Evolutionary conservation across 2,888 invertebrate genomes (phyloP).

Genomic region (Clostera curtula): DNA sequence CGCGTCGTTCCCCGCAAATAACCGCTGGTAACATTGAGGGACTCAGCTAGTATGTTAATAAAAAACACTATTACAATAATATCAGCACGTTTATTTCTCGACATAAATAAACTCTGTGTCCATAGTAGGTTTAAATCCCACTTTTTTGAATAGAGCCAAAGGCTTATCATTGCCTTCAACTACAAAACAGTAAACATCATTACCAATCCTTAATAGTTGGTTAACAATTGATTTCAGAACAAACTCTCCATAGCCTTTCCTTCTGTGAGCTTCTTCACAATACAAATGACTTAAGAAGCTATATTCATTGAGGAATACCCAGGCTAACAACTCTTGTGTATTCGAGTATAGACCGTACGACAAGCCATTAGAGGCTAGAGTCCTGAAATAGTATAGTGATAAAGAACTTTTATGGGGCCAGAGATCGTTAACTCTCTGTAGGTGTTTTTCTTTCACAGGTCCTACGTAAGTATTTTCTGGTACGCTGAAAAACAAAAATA

Average conservation of each 20-base stretch:
- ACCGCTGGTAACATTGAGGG: too few species aligned
- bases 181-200: constrained; percentile 12
- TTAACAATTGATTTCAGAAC: constrained; percentile 12
- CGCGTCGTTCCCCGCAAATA: too few species aligned
- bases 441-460: constrained; percentile 4
- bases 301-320: constrained; percentile 17
- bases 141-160: constrained; percentile 8
- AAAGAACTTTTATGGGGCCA: constrained; percentile 7
- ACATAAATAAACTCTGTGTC: constrained; percentile 2
- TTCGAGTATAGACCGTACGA: constrained; percentile 10
- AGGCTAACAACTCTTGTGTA: constrained; percentile 9
- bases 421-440: constrained; percentile 6
- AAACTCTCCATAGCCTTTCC: constrained; percentile 12
- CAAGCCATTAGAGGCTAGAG: constrained; percentile 6
- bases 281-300: constrained; percentile 13
- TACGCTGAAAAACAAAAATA: constrained; percentile 4
- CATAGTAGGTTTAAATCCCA: constrained; percentile 10
- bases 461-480: constrained; percentile 3
- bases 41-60: not conserved
- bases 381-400: constrained; percentile 4
- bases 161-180: constrained; percentile 11
- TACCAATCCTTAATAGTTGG: constrained; percentile 9
- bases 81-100: not conserved
- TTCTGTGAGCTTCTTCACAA: constrained; percentile 12
- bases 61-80: not conserved